A percentile compares a stretch with the other conserved stretches of the same genome.
Evolutionary conservation across 2,888 invertebrate species (phyloP).

Genomic region (Asteroscopus sphinx): DNA sequence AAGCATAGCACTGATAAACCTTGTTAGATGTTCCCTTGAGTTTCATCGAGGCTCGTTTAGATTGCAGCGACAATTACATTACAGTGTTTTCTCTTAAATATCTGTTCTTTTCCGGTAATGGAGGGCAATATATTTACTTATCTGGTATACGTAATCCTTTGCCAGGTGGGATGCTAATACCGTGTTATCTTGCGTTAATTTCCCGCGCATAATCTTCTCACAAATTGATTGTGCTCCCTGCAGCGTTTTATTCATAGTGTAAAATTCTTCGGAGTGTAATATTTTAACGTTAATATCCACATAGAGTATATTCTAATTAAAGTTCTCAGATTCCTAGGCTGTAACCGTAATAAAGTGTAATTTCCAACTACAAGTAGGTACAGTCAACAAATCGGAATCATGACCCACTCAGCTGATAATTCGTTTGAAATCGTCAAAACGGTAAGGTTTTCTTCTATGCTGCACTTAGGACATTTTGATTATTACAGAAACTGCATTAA

Average conservation of each 20-base stretch:
- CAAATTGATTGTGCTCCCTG: conserved; percentile 78
- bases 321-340: conserved; percentile 56
- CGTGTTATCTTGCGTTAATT: conserved; percentile 84
- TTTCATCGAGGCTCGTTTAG: conserved; percentile 75
- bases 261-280: conserved; percentile 33
- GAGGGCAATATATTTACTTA: conserved; percentile 82
- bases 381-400: too few relatives aligned
- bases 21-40: conserved; percentile 71
- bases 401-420: too few relatives aligned
- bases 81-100: conserved; percentile 74
- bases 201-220: conserved; percentile 74
- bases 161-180: conserved; percentile 81
- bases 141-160: conserved; percentile 79
- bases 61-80: conserved; percentile 74
- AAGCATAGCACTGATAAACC: conserved; percentile 74
- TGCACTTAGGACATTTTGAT: too few relatives aligned
- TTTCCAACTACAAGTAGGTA: conserved; percentile 59
- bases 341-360: conserved; percentile 63
- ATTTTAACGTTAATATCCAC: conserved; percentile 42
- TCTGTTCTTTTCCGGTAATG: conserved; percentile 78
- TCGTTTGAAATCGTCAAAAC: too few relatives aligned
- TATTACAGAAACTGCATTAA: too few relatives aligned
- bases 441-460: too few relatives aligned
- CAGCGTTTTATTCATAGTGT: conserved; percentile 26
- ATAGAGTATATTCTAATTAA: conserved; percentile 56